Base-by-base conservation (phyloP, 2,888 invertebrate species). In the Epistrophella euchroma region DNA sequence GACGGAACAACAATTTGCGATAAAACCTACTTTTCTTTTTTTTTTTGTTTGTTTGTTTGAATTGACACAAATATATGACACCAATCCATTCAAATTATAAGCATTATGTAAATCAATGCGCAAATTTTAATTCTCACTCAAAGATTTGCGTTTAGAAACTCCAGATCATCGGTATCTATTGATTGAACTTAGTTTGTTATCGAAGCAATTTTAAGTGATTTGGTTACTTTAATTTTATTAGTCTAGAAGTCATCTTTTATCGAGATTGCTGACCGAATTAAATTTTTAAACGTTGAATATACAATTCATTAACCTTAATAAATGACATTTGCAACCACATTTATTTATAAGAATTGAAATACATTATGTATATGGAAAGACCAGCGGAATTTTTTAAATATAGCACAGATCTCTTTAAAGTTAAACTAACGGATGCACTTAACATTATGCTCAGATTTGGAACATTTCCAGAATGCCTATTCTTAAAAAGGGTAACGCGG, bases 61-160 rank as follows among this genome's bases (percentile, higher is more conserved):
- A 17, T 4, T 40, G 62, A 62, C 62, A 43, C 43, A 43, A 45
- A 43, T 43, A 43, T 25, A n/a, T 62, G 62, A 62, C 62, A 62
- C 43, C 25, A 43, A 62, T 43, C 43, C 62, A 62, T 62, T 58
- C n/a, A 15, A 40, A 62, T 62, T 35, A 43, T 11, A 22, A 62
- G n/a, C 15, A 40, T 62, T 62, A 62, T 62, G 43, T 62, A 45
- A 43, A 43, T 62, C 1, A 28, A 22, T 62, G 28, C n/a, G 43
- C 62, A 6, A 62, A 43, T 35, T 17, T 58, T 52, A 25, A 25
- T 0, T 0, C 17, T 32, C 10, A 32, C 4, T 28, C 17, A n/a
- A n/a, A n/a, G 1, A 17, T 17, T 2, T 45, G 2, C 9, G 9
- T 32, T 6, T 9, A 32, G 32, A 32, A 32, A 32, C 11, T 47